These are phyloP conservation scores for Drosophila meridionalis DNA, from an alignment of 2,888 invertebrate genomes.

Conservation along the genomic window DNA sequence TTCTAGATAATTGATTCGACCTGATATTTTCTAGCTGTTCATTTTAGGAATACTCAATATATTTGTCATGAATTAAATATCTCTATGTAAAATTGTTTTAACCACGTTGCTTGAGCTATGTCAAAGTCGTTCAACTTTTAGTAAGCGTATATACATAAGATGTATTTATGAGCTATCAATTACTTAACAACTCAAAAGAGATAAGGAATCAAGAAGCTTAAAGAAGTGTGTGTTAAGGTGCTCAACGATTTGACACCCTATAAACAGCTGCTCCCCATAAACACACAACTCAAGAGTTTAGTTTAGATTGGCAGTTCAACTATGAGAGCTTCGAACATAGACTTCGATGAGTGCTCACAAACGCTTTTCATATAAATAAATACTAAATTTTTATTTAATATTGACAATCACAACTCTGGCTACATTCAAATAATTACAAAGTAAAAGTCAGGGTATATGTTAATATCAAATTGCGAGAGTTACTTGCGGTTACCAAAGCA, in stretches of 20 bases:
- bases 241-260: not conserved
- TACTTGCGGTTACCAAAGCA: conserved; percentile 21
- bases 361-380: not conserved
- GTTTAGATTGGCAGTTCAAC: not conserved
- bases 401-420: not conserved
- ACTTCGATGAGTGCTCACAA: not conserved
- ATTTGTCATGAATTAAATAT: not conserved
- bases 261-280: not conserved
- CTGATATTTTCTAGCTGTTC: not conserved
- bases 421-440: not conserved
- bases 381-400: not conserved
- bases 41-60: not conserved
- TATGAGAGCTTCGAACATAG: not conserved
- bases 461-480: conserved; percentile 28
- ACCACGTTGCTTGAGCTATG: not conserved
- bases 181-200: conserved; percentile 5
- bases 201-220: not conserved
- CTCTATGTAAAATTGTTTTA: not conserved
- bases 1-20: no score
- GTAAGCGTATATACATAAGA: not conserved
- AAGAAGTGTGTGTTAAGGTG: not conserved
- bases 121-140: not conserved
- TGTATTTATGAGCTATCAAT: conserved; percentile 31
- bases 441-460: not conserved
- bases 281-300: not conserved